These are phyloP conservation scores for Bombus soroeensis DNA, from an alignment of 1,140 invertebrate species.

Conservation along the genomic window DNA sequence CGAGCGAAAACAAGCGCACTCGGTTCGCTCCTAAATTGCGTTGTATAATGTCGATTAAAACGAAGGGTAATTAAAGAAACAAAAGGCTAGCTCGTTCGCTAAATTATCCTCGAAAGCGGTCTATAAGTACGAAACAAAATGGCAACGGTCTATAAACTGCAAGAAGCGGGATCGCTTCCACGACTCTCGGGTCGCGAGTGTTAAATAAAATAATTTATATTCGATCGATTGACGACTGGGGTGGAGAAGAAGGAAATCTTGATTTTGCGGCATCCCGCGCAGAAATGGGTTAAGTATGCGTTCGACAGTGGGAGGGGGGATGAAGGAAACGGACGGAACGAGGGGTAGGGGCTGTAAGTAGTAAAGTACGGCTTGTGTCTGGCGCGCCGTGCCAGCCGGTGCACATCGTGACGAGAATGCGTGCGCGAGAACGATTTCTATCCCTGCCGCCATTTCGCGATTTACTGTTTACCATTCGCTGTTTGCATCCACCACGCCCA, in stretches of 20 bases:
- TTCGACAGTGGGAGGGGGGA: not conserved
- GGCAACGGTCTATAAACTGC: not conserved
- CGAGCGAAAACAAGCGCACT: not conserved
- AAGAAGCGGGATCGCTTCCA: no score
- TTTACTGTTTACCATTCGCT: slow-evolving; percentile 61
- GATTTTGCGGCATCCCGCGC: slow-evolving; percentile 1
- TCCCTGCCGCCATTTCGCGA: slow-evolving; percentile 56
- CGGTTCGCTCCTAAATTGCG: slow-evolving; percentile 1
- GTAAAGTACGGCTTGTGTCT: slow-evolving; percentile 71
- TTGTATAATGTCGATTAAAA: slow-evolving; percentile 5
- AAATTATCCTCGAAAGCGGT: not conserved
- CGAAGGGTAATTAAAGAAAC: slow-evolving; percentile 14
- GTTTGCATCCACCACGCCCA: slow-evolving; percentile 30
- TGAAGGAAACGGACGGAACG: not conserved
- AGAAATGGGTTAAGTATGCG: slow-evolving; percentile 47
- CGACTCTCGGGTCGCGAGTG: no score
- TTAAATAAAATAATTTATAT: not conserved
- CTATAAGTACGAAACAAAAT: not conserved
- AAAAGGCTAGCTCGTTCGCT: not conserved
- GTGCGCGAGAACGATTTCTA: slow-evolving; percentile 67
- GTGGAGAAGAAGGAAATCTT: not conserved
- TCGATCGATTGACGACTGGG: not conserved
- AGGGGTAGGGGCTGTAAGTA: slow-evolving; percentile 60
- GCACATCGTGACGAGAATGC: slow-evolving; percentile 70
- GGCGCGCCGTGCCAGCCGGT: slow-evolving; percentile 72